A percentile compares a stretch with the other conserved stretches of the same genome.
Conservation (phyloP, 92 coral and sea anemone species). For the Virgularia gustaviana region DNA sequence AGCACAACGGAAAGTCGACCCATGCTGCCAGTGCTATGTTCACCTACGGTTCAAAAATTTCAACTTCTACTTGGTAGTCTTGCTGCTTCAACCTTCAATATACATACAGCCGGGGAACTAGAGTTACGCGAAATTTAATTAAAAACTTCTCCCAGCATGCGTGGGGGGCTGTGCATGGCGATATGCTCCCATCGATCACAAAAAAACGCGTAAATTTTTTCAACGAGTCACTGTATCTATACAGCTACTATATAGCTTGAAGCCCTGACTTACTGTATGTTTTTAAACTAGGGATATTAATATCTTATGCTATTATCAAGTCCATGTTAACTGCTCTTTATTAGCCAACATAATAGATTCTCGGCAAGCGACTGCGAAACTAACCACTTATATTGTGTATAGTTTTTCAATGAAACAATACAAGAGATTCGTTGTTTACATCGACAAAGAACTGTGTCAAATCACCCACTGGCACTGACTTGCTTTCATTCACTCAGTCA, state of each 20-base stretch:
- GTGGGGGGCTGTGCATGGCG: too few species aligned
- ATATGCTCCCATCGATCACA: too few species aligned
- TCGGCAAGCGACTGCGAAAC: background rate
- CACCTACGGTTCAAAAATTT: too few species aligned
- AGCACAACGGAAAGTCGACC: background rate
- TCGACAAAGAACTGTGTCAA: slow-evolving; percentile 14
- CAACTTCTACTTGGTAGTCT: background rate
- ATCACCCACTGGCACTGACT: background rate
- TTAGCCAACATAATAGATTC: slow-evolving; percentile 17
- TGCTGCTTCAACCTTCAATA: background rate
- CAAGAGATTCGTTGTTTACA: slow-evolving; percentile 28
- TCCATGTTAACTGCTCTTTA: slow-evolving; percentile 7
- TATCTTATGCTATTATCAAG: too few species aligned
- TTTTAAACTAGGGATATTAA: too few species aligned
- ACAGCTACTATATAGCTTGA: too few species aligned
- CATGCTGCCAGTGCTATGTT: too few species aligned
- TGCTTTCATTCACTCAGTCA: too few species aligned
- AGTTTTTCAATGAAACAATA: slow-evolving; percentile 10
- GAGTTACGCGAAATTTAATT: slow-evolving; percentile 27
- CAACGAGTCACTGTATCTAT: too few species aligned
- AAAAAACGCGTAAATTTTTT: too few species aligned
- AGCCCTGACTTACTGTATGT: too few species aligned
- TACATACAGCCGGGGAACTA: background rate
- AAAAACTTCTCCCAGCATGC: slow-evolving; percentile 26
- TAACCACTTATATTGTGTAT: background rate